These are phyloP conservation scores for Diorhabda carinulata DNA, from an alignment of 1,140 invertebrate genomes.

Conservation along the genomic window DNA sequence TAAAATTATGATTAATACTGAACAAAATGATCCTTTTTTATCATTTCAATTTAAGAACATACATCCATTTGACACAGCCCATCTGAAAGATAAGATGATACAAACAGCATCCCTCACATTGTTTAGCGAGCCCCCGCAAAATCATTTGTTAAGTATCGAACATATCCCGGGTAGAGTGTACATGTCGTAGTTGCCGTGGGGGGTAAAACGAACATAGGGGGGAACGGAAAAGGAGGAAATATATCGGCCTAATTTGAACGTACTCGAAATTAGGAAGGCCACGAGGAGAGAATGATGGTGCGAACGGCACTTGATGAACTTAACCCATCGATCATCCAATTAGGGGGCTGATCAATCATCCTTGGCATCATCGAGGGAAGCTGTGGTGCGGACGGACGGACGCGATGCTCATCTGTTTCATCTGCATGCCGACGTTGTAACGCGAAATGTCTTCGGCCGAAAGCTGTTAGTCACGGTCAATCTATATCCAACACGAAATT, in stretches of 20 bases:
- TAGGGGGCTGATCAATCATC: conserved; percentile 60
- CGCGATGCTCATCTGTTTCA: conserved; percentile 45
- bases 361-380: conserved; percentile 24
- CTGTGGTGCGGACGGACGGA: conserved; percentile 19
- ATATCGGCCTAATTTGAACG: conserved; percentile 26
- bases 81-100: too few relatives aligned
- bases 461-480: too few relatives aligned
- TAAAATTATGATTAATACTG: too few relatives aligned
- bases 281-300: conserved; percentile 27
- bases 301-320: conserved; percentile 48
- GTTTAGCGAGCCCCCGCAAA: background rate
- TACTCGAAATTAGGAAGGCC: conserved; percentile 17
- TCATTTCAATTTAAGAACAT: too few relatives aligned
- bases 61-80: too few relatives aligned
- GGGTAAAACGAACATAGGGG: background rate
- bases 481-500: too few relatives aligned
- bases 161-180: conserved; percentile 10
- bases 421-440: conserved; percentile 42
- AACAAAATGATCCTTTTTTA: too few relatives aligned
- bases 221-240: conserved; percentile 20
- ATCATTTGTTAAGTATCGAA: conserved; percentile 13
- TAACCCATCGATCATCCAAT: conserved; percentile 61
- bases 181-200: conserved; percentile 23
- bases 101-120: background rate
- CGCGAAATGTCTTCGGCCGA: background rate